These are phyloP conservation scores for Eulimnadia texana DNA, from an alignment of 1,140 invertebrate species.

Conservation along the genomic window DNA sequence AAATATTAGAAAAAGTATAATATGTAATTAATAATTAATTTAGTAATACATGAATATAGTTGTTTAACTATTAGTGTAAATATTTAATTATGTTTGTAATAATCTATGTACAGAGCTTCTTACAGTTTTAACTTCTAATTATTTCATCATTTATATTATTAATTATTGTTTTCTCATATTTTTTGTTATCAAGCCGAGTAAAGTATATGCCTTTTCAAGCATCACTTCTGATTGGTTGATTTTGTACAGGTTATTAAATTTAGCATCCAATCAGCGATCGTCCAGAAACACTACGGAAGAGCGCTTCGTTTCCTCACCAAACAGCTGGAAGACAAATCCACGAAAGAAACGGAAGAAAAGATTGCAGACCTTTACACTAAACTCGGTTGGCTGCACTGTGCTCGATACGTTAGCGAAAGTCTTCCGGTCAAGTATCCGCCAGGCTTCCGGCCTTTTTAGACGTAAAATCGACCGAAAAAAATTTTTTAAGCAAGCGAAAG, in stretches of 20 bases:
- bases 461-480: background rate
- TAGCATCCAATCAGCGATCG: conserved; percentile 61
- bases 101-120: no score
- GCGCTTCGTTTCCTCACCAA: conserved; percentile 59
- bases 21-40: no score
- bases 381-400: conserved; percentile 53
- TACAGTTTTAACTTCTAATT: no score
- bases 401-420: conserved; percentile 34
- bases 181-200: no score
- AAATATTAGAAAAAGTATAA: no score
- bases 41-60: no score
- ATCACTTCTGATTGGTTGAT: conserved; percentile 3
- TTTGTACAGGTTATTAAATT: conserved; percentile 48
- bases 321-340: conserved; percentile 60
- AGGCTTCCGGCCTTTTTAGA: conserved; percentile 45
- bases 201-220: background rate
- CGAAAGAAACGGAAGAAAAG: conserved; percentile 55
- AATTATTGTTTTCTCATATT: no score
- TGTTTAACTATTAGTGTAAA: no score
- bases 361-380: conserved; percentile 45
- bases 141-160: no score
- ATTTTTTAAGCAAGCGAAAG: background rate
- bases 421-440: conserved; percentile 47
- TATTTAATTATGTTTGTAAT: no score
- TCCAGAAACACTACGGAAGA: conserved; percentile 59